Evolutionary conservation across 2,113 vertebrate species (phyloP), one percentile per base, ranked within the genome.

Genomic region (Corydoras maculifer): DNA sequence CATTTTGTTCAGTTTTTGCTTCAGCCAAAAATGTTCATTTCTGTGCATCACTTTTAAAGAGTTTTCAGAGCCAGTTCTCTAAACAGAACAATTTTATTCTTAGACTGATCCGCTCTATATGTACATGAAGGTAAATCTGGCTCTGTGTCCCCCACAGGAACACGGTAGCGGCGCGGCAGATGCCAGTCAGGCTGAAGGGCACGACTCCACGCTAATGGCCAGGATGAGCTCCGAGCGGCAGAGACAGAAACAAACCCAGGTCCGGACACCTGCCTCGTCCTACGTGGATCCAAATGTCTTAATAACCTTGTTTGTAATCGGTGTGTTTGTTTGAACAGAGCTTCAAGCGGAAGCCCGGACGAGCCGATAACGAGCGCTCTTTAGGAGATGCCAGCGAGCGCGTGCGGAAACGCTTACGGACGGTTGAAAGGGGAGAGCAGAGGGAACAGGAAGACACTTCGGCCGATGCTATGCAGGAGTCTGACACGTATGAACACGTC

Each of bases 321-420:
- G 25, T 60, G 51, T 58, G 43, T 66, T 11, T 48, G 8, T 54
- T 9, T 10, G 4, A 3, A 4, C 85, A 98, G 96, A 96, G 92
- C 84, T 94, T 93, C 82, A 99, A 98, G 80, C 90, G 97, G 72
- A 98, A 97, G 78, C 97, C 95, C 0, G 97, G 97, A 1, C 90
- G 85, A 31, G 92, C 93, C 0, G 91, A 98, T 84, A 92, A 94
- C 0, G 91, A 97, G 68, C 93, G 94, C 1, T 90, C 91, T 0
- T 78, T 90, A 8, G 96, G 96, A 0, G 92, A 98, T 77, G 82
- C 91, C 80, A 95, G 67, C 0, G 92, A 98, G 6, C 89, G 1
- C 0, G 57, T 95, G 18, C 92, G 91, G 68, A 99, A 99, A 80
- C 88, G 96, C 0, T 71, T 99, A 76, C 90, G 88, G 25, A 98